A percentile compares a stretch with the other conserved stretches of the same genome.
phyloP scores from a whole-genome alignment of 2,888 invertebrate genomes.

The Ephialtes manifestator region DNA sequence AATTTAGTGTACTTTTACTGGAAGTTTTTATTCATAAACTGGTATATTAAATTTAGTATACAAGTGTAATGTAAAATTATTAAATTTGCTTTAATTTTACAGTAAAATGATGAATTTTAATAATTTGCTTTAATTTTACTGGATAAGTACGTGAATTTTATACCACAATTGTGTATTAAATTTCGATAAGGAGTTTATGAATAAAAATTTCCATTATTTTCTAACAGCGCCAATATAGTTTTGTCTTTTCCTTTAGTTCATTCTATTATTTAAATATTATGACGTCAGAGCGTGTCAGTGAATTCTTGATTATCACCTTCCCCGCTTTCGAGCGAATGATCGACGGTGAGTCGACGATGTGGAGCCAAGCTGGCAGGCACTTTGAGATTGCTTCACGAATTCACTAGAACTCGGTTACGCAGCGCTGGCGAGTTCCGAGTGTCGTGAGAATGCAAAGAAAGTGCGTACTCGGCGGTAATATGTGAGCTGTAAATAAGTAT shows the following conservation, averaged over 20 bases:
- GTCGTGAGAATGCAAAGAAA: conserved; percentile 60
- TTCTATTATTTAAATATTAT: neutral
- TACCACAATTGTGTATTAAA: too few relatives aligned
- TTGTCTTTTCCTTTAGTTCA: neutral
- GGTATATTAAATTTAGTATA: too few relatives aligned
- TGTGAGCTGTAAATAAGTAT: neutral
- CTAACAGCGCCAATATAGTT: too few relatives aligned
- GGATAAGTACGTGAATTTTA: too few relatives aligned
- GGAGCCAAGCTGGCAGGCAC: conserved; percentile 2
- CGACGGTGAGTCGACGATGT: conserved; percentile 26
- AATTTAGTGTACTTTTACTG: too few relatives aligned
- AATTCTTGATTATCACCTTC: conserved; percentile 27
- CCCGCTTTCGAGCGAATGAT: conserved; percentile 14
- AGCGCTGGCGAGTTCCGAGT: conserved; percentile 45
- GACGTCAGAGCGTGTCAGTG: neutral
- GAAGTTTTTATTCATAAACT: too few relatives aligned
- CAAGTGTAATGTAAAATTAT: too few relatives aligned
- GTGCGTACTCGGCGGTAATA: conserved; percentile 60
- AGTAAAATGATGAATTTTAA: too few relatives aligned
- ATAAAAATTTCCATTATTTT: too few relatives aligned
- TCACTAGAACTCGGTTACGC: conserved; percentile 60
- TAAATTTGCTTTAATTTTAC: too few relatives aligned
- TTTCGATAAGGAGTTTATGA: too few relatives aligned
- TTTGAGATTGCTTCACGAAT: conserved; percentile 62
- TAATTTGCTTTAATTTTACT: too few relatives aligned